These are phyloP conservation scores for Chamaea fasciata DNA, from an alignment of 2,113 vertebrate genomes.

Conservation along the genomic window DNA sequence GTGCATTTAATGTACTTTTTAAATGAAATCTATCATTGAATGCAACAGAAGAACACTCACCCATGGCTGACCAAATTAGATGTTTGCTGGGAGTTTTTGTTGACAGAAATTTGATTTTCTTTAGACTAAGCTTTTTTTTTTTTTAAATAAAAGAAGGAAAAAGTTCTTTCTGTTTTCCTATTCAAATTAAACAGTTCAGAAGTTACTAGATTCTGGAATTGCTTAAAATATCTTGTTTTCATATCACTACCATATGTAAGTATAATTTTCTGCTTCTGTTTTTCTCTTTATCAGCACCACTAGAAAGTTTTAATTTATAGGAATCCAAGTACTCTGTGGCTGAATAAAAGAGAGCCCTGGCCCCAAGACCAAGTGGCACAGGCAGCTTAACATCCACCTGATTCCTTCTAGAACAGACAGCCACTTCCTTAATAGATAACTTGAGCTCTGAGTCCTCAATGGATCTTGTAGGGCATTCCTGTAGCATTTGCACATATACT, in stretches of 20 bases:
- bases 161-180: neutral
- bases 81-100: neutral
- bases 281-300: neutral
- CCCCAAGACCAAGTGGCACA: neutral
- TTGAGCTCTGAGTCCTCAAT: neutral
- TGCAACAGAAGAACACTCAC: neutral
- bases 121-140: neutral
- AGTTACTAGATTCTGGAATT: neutral
- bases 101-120: neutral
- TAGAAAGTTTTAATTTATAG: neutral
- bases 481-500: neutral
- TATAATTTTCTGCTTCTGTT: neutral
- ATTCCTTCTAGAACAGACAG: neutral
- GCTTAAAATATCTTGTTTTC: neutral
- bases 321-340: neutral
- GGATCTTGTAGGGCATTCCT: neutral
- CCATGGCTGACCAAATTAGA: neutral
- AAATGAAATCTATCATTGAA: neutral
- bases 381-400: neutral
- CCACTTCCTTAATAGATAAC: neutral
- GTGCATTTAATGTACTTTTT: neutral
- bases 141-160: neutral
- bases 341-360: neutral
- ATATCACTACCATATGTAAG: neutral
- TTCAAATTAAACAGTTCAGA: neutral